Evolutionary conservation across 2,888 invertebrate genomes (phyloP).

Genomic region (Camptogramma bilineatum): DNA sequence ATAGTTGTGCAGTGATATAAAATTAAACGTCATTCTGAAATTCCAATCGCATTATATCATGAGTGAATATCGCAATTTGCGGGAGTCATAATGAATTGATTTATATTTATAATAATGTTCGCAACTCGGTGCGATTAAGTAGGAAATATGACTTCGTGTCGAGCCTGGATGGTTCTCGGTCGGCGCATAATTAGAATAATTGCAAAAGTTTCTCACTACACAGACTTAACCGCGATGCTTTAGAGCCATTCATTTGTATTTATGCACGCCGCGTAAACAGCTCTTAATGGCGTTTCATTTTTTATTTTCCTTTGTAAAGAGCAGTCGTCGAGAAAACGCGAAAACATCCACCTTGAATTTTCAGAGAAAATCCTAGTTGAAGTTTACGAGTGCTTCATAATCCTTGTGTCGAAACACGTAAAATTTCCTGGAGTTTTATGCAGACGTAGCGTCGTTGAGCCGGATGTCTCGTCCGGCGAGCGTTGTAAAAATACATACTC

Average conservation of each 20-base stretch:
- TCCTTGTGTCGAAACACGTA: constrained; percentile 74
- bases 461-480: constrained; percentile 63
- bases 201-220: constrained; percentile 76
- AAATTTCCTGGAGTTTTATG: constrained; percentile 71
- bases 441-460: constrained; percentile 69
- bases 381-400: constrained; percentile 76
- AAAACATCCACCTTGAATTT: constrained; percentile 47
- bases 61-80: constrained; percentile 60
- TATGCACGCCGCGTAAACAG: constrained; percentile 70
- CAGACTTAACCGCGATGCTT: constrained; percentile 69
- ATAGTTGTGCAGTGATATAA: constrained; percentile 27
- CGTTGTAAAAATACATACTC: constrained; percentile 68
- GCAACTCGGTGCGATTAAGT: constrained; percentile 76
- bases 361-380: constrained; percentile 63
- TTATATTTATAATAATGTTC: constrained; percentile 75
- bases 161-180: constrained; percentile 72
- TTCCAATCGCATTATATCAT: constrained; percentile 55
- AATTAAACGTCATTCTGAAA: constrained; percentile 47
- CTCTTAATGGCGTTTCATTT: constrained; percentile 61
- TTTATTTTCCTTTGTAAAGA: constrained; percentile 56
- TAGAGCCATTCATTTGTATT: constrained; percentile 74
- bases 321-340: constrained; percentile 49
- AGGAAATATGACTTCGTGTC: constrained; percentile 76
- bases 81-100: constrained; percentile 70
- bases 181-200: constrained; percentile 81